phyloP scores from a whole-genome alignment of 2,888 invertebrate genomes.

The Nomada goodeniana region DNA sequence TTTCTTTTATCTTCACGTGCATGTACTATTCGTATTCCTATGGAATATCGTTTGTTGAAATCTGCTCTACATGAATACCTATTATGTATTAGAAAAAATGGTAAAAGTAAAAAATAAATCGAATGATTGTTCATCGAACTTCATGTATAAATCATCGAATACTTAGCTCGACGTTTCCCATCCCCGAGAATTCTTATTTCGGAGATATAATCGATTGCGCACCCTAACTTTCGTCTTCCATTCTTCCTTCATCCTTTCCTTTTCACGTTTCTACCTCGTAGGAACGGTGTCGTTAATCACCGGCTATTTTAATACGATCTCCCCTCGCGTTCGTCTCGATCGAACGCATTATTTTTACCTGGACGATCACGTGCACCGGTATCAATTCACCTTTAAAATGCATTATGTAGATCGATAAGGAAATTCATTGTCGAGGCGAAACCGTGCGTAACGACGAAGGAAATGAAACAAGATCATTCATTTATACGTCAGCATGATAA shows the following conservation, averaged over 20 bases:
- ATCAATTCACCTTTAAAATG: slow-evolving; percentile 61
- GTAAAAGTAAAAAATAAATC: too few species aligned
- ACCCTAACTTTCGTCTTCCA: slow-evolving; percentile 35
- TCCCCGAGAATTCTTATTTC: slow-evolving; percentile 28
- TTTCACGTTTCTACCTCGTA: slow-evolving; percentile 31
- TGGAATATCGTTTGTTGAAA: not conserved
- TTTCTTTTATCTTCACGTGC: not conserved
- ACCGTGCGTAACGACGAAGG: slow-evolving; percentile 15
- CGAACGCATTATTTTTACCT: slow-evolving; percentile 65
- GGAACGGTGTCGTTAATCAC: slow-evolving; percentile 70
- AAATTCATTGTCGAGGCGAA: slow-evolving; percentile 36
- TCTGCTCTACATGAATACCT: not conserved
- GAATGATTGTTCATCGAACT: not conserved
- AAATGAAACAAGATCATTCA: slow-evolving; percentile 39
- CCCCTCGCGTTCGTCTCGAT: slow-evolving; percentile 46
- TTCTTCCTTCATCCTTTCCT: slow-evolving; percentile 19
- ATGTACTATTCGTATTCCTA: not conserved
- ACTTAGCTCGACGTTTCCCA: not conserved
- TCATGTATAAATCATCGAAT: slow-evolving; percentile 15
- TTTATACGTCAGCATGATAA: slow-evolving; percentile 27
- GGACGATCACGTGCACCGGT: slow-evolving; percentile 65
- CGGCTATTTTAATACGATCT: slow-evolving; percentile 69
- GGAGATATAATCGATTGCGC: slow-evolving; percentile 41
- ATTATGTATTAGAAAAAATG: not conserved
- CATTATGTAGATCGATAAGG: slow-evolving; percentile 55